Evolutionary conservation across 1,140 invertebrate species (phyloP), one percentile per base, ranked within the genome.

Genomic region (Diorhabda elongata): DNA sequence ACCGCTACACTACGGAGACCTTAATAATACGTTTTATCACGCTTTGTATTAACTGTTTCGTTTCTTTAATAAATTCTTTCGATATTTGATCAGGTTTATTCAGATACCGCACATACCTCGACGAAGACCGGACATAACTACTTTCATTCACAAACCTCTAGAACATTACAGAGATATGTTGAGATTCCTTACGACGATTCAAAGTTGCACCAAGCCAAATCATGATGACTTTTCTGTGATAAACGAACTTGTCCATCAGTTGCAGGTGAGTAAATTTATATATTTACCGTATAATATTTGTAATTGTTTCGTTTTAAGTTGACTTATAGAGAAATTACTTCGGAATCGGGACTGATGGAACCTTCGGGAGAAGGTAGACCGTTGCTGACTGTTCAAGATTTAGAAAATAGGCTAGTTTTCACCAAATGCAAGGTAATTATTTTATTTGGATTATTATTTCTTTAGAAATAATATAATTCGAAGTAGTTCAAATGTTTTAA

Each of bases 391-490:
- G 83, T 94, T 43, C 90, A 92, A 79, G 92, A 94, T 77, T 83
- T 94, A 58, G 92, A 94, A 80, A 92, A 90, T 74, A 84, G 92
- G 73, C 84, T 94, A 75, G 92, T 94, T 68, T 94, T 94, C 82
- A 93, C 92, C 73, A 89, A 91, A 81, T 94, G 92, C 84, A 93
- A 92, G 83, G 88, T 86, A 83, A 82, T 79, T 72, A 45, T 59
- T 7, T 11, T 58, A 58, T 11, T 62, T 61, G 56, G 6, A 64
- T 6, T 5, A 52, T 52, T 52, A 8, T 52, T 52, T 52, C n/a
- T 52, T 52, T 52, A 9, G 47, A 52, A 52, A 52, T 11, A 67
- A 59, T 67, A 56, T 4, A 8, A n/a, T 42, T 42, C 64, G 8
- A 26, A 26, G 26, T 26, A 26, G 26, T 26, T 2, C 26, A 26